Base-by-base conservation (phyloP, 2,888 invertebrate genomes). In the Acanthosoma haemorrhoidale region DNA sequence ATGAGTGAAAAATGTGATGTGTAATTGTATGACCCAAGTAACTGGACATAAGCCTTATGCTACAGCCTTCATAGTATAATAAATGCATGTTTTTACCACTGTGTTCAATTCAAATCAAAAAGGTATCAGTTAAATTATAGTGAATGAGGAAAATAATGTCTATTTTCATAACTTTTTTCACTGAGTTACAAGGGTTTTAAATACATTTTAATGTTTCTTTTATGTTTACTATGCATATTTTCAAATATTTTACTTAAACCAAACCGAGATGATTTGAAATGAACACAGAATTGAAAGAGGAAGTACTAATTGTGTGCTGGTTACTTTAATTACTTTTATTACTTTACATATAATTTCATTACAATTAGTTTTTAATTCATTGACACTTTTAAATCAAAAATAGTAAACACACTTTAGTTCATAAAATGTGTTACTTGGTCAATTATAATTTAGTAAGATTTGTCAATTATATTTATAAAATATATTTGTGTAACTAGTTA, bases 61-160 rank as follows among this genome's bases (percentile, higher is more conserved):
- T 61, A 61, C 21, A 61, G 61, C 34, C 61, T 61, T 61, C 18
- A 61, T 36, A 61, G 34, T 11, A 21, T 36, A 36, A 36, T 34
- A 21, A 61, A 36, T 38, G 11, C 6, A 21, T 36, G 21, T 36
- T 36, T 21, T 61, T 38, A 21, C 9, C 21, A 36, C 38, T 11
- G 34, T 61, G 61, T 36, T 61, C 61, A 61, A 36, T 61, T 61
- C 61, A 61, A 38, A 36, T 61, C 36, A 61, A 36, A 61, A 21
- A 21, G 16, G 21, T 21, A 51, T 5, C n/a, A n/a, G n/a, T n/a
- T n/a, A n/a, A n/a, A n/a, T n/a, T n/a, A n/a, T n/a, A n/a, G n/a
- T n/a, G n/a, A n/a, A n/a, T n/a, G n/a, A 2, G 21, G 21, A 21
- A 6, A 32, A 32, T 32, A 11, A 43, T 21, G 18, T 25, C 2